Conservation (phyloP, 2,797 vertebrate species). For the Macropus fuliginosus region DNA sequence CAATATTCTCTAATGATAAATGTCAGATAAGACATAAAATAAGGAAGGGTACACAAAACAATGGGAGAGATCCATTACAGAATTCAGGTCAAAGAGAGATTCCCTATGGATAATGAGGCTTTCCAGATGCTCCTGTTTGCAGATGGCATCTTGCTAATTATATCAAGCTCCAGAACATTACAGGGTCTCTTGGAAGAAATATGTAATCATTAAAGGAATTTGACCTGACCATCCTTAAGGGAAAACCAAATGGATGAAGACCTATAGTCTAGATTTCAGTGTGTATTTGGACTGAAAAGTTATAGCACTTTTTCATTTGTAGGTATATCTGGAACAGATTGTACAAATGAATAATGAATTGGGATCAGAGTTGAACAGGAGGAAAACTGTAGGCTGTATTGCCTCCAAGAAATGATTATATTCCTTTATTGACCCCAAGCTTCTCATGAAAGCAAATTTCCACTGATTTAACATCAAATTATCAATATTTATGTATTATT, state of each 20-base stretch:
- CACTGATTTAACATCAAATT: neutral
- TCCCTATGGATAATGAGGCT: neutral
- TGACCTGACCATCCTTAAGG: neutral
- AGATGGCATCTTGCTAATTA: neutral
- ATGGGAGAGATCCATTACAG: neutral
- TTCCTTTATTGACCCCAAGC: neutral
- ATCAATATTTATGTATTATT: neutral
- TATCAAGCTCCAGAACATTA: neutral
- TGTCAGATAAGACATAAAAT: neutral
- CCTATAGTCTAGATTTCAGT: neutral
- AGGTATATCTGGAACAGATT: neutral
- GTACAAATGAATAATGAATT: neutral
- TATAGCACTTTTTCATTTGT: neutral
- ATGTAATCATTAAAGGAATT: neutral
- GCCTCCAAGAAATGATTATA: neutral
- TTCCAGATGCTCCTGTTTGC: neutral
- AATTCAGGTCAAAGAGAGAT: neutral
- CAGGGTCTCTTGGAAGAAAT: neutral
- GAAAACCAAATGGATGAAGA: neutral
- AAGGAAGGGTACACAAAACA: neutral
- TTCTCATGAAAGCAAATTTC: neutral
- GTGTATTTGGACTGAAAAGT: neutral
- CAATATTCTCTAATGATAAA: neutral
- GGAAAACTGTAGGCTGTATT: neutral
- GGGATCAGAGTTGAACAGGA: neutral